phyloP scores from a whole-genome alignment of 2,113 vertebrate genomes.

The Microcebus murinus region DNA sequence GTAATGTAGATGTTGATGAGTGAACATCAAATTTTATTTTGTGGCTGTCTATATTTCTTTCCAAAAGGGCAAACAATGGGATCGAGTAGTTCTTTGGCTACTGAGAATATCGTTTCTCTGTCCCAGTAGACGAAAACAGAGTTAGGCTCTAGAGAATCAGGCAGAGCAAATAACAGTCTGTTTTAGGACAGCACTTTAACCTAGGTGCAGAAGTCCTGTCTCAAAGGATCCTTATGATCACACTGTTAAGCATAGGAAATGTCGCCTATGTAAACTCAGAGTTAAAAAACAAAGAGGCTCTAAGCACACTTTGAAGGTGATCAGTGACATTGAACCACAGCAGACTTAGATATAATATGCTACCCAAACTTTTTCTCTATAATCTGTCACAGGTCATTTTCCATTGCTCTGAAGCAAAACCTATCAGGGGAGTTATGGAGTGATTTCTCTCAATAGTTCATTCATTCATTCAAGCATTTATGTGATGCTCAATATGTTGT shows the following conservation, averaged over 20 bases:
- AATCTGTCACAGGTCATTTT: background rate
- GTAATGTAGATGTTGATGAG: background rate
- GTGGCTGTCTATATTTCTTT: constrained; percentile 41
- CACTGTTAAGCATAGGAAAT: background rate
- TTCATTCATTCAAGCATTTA: background rate
- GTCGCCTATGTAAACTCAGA: background rate
- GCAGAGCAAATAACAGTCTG: background rate
- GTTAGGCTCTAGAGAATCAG: background rate
- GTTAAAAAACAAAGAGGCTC: background rate
- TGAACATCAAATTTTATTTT: constrained; percentile 54
- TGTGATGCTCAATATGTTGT: background rate
- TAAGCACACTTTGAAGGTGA: background rate
- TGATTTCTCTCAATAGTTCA: background rate
- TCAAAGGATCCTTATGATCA: background rate
- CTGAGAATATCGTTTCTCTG: background rate
- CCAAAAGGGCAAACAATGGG: background rate
- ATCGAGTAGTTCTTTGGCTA: background rate
- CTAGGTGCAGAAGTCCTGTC: background rate
- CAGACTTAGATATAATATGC: background rate
- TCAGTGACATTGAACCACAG: background rate
- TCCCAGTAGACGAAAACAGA: background rate
- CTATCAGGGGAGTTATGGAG: background rate
- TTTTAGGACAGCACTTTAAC: background rate
- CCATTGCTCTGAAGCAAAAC: background rate
- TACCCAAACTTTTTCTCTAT: background rate